Percentiles rank a stretch among this genome's conserved stretches.
Evolutionary conservation across 2,797 vertebrate species (phyloP).

Genomic region (Scyliorhinus canicula): DNA sequence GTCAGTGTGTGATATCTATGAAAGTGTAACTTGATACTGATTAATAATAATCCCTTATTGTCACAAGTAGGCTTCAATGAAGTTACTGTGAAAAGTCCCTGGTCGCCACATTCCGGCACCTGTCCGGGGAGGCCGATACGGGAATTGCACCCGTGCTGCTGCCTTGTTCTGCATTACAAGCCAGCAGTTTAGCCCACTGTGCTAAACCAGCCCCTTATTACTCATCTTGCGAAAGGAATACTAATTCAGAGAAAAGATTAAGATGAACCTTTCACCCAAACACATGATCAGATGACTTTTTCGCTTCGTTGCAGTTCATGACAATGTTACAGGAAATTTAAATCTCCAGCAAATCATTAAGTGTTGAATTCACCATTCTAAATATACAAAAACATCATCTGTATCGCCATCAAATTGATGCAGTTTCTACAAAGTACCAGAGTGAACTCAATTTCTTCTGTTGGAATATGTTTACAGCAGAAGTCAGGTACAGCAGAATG

Average conservation of each 20-base stretch:
- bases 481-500: background rate
- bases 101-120: too few species aligned
- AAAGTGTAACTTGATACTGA: background rate
- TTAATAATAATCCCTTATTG: too few species aligned
- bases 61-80: too few species aligned
- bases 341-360: background rate
- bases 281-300: slow-evolving; percentile 31
- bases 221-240: slow-evolving; percentile 37
- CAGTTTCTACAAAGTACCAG: background rate
- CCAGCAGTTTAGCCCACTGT: too few species aligned
- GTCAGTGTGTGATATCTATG: background rate
- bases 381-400: background rate
- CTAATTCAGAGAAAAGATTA: slow-evolving; percentile 42
- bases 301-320: slow-evolving; percentile 41
- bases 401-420: background rate
- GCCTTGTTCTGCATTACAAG: too few species aligned
- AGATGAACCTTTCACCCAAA: slow-evolving; percentile 26
- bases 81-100: too few species aligned
- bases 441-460: too few species aligned
- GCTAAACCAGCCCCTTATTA: too few species aligned
- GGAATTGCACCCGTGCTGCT: too few species aligned
- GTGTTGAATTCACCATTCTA: background rate
- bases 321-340: slow-evolving; percentile 32
- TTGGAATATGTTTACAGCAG: too few species aligned
- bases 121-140: too few species aligned